Evolutionary conservation across 2,888 invertebrate species (phyloP), one percentile per base, ranked within the genome.

Genomic region (Baronia brevicornis): DNA sequence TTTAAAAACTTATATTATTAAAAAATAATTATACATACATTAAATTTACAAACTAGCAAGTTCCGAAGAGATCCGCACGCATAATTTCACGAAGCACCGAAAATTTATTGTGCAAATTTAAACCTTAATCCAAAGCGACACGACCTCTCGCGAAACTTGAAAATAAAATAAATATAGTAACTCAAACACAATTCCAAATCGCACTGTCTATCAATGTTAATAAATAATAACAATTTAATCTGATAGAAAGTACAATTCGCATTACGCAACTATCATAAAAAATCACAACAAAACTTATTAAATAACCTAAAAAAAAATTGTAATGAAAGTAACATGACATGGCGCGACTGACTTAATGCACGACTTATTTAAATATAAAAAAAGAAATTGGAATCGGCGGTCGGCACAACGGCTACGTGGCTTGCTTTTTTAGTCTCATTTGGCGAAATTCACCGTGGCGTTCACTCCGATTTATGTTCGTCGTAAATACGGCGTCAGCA

Each of bases 331-430:
- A 54, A 69, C n/a, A n/a, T 70, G 71, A 75, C 66, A 82, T 82
- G 84, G 82, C 78, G 72, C 77, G 73, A 70, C 72, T 80, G 77
- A 78, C 80, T 82, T 77, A 75, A 51, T 39, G 48, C 64, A 60
- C 65, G 63, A 69, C 70, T 71, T 75, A 74, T 51, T 39, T 41
- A 43, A 55, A 53, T 51, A 46, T 54, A 54, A 41, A 44, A 41
- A 43, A 50, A 54, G 54, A 59, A 47, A 51, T 51, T 49, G 44
- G 51, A 52, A 54, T 41, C 42, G 54, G 56, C 54, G 55, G 55
- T 55, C 53, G 56, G 56, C 56, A 47, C 47, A 51, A 59, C 56
- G 64, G 18, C 27, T 31, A 25, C 36, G 36, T 32, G 36, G 31
- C 29, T 25, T 28, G 28, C 24, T 36, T 28, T 31, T 31, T 29